Evolutionary conservation across 2,797 vertebrate species (phyloP), one percentile per base, ranked within the genome.

Genomic region (Pagetopsis macropterus): DNA sequence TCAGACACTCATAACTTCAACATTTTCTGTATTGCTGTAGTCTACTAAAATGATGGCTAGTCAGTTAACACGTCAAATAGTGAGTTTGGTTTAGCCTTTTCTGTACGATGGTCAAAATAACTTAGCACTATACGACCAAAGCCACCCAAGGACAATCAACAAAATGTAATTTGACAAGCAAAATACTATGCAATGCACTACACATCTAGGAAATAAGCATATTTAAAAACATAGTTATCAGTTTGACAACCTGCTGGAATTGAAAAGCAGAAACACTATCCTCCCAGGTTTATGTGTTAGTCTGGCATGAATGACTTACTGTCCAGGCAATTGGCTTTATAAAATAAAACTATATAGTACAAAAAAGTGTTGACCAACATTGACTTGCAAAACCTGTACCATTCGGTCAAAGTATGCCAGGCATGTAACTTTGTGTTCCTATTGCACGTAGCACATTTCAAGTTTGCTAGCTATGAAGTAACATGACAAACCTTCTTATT

Each of bases 1-100:
- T 86, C 80, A 76, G 57, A 81, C 71, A 68, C 72, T 78, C 69
- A 84, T 75, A 82, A 76, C 63, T 57, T 70, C 64, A 84, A 75
- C 15, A 2, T 66, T 60, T 52, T 62, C 52, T 69, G 60, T 56
- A 43, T 37, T 12, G 68, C 67, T 79, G 72, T 6, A 55, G 65
- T 58, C 60, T 70, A 62, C 37, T 43, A 55, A 70, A 69, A 62
- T 31, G 57, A 74, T 21, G 69, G 55, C 49, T 31, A 71, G 50
- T 62, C 49, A 51, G 50, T 76, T 79, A 65, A 80, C 45, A 40
- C n/a, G 27, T 77, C 19, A 52, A 56, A 74, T 55, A 69, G 31
- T 51, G 21, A 72, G 11, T 31, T 59, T 58, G 51, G 65, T 75
- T 64, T 55, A 80, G 60, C 54, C 50, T 73, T 54, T 65, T 63